Evolutionary conservation across 2,888 invertebrate genomes (phyloP).

Genomic region (Oegoconia quadripuncta): DNA sequence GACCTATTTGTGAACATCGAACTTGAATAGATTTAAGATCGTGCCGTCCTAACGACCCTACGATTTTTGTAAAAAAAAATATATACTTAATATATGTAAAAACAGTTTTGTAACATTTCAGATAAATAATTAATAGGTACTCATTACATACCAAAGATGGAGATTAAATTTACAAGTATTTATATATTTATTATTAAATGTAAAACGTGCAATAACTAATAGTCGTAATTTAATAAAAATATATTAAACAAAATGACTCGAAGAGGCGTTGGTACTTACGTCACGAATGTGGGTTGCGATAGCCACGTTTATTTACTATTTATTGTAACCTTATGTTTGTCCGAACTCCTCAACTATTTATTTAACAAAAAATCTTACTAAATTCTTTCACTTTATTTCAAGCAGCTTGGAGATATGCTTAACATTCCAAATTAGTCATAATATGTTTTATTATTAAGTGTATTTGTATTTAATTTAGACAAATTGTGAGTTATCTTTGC

Average conservation of each 20-base stretch:
- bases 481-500: constrained; percentile 59
- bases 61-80: constrained; percentile 77
- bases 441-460: constrained; percentile 59
- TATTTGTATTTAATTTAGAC: constrained; percentile 60
- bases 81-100: constrained; percentile 72
- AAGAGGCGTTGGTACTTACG: constrained; percentile 58
- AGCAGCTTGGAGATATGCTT: constrained; percentile 60
- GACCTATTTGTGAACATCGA: constrained; percentile 75
- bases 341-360: constrained; percentile 37
- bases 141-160: constrained; percentile 76
- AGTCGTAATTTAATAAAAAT: constrained; percentile 76
- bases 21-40: constrained; percentile 76
- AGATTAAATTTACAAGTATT: constrained; percentile 77
- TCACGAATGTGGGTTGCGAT: constrained; percentile 20
- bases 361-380: constrained; percentile 32
- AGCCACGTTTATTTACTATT: constrained; percentile 59
- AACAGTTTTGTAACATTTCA: constrained; percentile 78
- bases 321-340: constrained; percentile 70
- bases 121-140: constrained; percentile 73
- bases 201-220: constrained; percentile 80
- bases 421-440: constrained; percentile 62
- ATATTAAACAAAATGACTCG: constrained; percentile 71
- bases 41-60: constrained; percentile 79
- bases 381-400: constrained; percentile 44
- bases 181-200: constrained; percentile 78